These are phyloP conservation scores for Drosophila fungiperda DNA, from an alignment of 2,888 invertebrate species.

Conservation along the genomic window DNA sequence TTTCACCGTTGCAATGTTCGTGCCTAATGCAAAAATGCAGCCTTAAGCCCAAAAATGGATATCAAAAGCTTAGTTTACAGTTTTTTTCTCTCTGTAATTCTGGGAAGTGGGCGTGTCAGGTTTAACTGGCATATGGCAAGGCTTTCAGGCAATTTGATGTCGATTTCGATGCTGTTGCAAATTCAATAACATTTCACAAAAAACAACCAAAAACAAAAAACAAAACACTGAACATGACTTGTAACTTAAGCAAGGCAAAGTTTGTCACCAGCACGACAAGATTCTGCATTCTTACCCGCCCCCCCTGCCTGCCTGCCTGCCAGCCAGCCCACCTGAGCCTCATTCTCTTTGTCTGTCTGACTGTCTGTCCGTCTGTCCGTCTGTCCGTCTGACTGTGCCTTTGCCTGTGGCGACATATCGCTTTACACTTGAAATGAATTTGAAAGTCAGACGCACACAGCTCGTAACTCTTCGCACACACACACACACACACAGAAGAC, in stretches of 20 bases:
- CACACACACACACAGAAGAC: slow-evolving; percentile 20
- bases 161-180: slow-evolving; percentile 44
- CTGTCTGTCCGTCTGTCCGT: neutral
- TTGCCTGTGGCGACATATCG: slow-evolving; percentile 65
- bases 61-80: slow-evolving; percentile 49
- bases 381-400: neutral
- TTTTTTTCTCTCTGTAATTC: slow-evolving; percentile 4
- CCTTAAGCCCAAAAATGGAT: slow-evolving; percentile 64
- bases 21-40: slow-evolving; percentile 54
- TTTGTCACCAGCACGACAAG: slow-evolving; percentile 73
- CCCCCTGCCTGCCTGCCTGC: neutral
- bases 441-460: slow-evolving; percentile 76
- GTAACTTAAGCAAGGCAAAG: slow-evolving; percentile 74
- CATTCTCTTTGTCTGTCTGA: slow-evolving; percentile 5
- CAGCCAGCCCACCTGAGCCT: neutral
- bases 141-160: slow-evolving; percentile 49
- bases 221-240: slow-evolving; percentile 65
- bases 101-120: slow-evolving; percentile 49
- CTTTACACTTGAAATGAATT: slow-evolving; percentile 80
- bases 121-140: slow-evolving; percentile 39
- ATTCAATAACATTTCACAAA: slow-evolving; percentile 65
- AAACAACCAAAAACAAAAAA: neutral
- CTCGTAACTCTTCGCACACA: slow-evolving; percentile 73
- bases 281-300: slow-evolving; percentile 17
- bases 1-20: slow-evolving; percentile 11